Evolutionary conservation across 2,113 vertebrate genomes (phyloP).

Genomic region (Tragulus kanchil): DNA sequence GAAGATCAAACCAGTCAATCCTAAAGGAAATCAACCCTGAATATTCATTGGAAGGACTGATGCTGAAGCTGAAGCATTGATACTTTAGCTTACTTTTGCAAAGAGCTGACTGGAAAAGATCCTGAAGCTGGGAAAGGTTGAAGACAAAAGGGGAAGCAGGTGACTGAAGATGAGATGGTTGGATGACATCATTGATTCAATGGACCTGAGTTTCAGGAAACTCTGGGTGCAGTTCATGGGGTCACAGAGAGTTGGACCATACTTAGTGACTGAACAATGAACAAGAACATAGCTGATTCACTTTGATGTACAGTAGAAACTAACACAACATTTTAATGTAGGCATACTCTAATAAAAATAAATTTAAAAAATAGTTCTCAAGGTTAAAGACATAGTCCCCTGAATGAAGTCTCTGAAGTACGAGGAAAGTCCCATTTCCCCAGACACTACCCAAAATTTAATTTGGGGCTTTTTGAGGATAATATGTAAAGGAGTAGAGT

Average conservation of each 20-base stretch:
- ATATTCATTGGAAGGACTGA: not conserved
- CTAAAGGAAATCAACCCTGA: not conserved
- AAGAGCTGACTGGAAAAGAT: not conserved
- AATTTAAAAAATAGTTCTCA: not conserved
- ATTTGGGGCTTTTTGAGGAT: not conserved
- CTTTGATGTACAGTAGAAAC: not conserved
- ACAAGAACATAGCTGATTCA: not conserved
- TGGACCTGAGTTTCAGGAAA: not conserved
- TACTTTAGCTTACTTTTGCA: not conserved
- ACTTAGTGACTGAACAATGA: not conserved
- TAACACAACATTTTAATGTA: not conserved
- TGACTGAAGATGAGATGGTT: not conserved
- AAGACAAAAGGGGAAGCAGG: not conserved
- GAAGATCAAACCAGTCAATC: not conserved
- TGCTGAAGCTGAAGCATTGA: not conserved
- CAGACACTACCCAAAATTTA: not conserved
- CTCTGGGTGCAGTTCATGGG: not conserved
- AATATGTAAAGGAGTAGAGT: not conserved
- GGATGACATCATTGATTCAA: not conserved
- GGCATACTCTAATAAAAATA: not conserved
- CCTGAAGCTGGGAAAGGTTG: not conserved
- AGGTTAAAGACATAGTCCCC: not conserved
- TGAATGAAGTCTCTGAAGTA: constrained; percentile 6
- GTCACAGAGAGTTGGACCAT: not conserved
- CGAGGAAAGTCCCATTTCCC: not conserved